Conservation (phyloP, 2,113 vertebrate species). For the Andinoacara biseriatus region DNA sequence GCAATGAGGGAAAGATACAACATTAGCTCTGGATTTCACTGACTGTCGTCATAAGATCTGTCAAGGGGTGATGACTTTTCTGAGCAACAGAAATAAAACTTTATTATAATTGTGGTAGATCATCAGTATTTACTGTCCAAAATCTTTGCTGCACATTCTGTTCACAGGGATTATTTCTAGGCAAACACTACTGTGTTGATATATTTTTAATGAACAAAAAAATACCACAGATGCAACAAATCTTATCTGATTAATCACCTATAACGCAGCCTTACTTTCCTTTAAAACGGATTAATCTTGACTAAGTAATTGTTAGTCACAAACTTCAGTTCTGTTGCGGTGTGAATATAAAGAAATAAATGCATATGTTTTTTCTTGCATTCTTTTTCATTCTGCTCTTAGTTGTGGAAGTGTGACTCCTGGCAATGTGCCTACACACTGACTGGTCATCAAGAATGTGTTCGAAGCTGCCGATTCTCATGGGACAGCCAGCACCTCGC, state of each 20-base stretch:
- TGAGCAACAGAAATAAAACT: neutral
- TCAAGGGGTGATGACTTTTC: neutral
- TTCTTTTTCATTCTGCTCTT: neutral
- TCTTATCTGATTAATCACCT: neutral
- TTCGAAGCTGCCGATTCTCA: conserved; percentile 92
- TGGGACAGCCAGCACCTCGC: conserved; percentile 82
- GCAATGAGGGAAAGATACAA: neutral
- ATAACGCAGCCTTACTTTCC: neutral
- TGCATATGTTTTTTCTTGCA: neutral
- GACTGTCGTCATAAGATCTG: conserved; percentile 16
- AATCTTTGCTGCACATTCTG: neutral
- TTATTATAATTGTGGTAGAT: neutral
- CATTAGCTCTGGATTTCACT: conserved; percentile 10
- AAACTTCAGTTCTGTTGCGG: neutral
- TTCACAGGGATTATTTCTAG: neutral
- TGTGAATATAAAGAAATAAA: neutral
- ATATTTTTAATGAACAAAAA: neutral
- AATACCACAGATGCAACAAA: neutral
- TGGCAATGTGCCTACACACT: conserved; percentile 79
- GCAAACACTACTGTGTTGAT: neutral
- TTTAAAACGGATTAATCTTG: neutral
- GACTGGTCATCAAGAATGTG: conserved; percentile 88
- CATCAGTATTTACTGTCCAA: neutral
- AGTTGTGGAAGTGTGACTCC: conserved; percentile 90
- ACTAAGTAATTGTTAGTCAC: neutral